These are phyloP conservation scores for Vesta saturnalis DNA, from an alignment of 2,888 invertebrate species.

Conservation along the genomic window DNA sequence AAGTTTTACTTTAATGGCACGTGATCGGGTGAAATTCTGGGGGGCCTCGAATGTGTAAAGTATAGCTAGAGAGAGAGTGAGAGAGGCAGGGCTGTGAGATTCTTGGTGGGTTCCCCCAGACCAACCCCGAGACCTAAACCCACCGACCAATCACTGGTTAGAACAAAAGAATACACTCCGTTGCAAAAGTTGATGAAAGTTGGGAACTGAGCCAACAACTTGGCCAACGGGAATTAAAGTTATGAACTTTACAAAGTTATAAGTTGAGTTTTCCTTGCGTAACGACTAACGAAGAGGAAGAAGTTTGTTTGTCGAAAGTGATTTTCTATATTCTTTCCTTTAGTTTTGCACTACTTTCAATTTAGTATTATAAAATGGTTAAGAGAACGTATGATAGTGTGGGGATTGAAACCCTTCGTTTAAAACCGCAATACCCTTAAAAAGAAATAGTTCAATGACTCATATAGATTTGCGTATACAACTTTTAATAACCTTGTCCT, in stretches of 20 bases:
- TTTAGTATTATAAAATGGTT: neutral
- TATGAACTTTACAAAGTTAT: conserved; percentile 43
- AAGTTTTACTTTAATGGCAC: conserved; percentile 43
- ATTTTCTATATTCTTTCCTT: conserved; percentile 26
- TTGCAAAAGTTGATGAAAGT: conserved; percentile 41
- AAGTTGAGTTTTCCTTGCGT: conserved; percentile 37
- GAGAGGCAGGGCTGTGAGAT: conserved; percentile 37
- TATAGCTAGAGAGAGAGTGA: no score
- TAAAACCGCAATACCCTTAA: conserved; percentile 34
- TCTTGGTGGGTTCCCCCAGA: conserved; percentile 37
- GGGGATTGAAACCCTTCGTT: conserved; percentile 16
- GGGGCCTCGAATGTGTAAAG: conserved; percentile 35
- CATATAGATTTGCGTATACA: conserved; percentile 32
- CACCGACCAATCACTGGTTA: conserved; percentile 63
- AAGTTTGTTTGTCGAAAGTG: conserved; percentile 38
- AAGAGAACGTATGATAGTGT: neutral
- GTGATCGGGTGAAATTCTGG: conserved; percentile 46
- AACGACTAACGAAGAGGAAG: conserved; percentile 34
- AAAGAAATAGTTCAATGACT: conserved; percentile 33
- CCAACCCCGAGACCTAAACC: conserved; percentile 59
- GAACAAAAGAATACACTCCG: conserved; percentile 61
- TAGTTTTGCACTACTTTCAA: neutral
- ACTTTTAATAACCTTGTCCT: conserved; percentile 48
- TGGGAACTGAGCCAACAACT: conserved; percentile 38
- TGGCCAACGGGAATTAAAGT: conserved; percentile 39